Conservation (phyloP, 2,888 invertebrate genomes). For the Cinara cedri region DNA sequence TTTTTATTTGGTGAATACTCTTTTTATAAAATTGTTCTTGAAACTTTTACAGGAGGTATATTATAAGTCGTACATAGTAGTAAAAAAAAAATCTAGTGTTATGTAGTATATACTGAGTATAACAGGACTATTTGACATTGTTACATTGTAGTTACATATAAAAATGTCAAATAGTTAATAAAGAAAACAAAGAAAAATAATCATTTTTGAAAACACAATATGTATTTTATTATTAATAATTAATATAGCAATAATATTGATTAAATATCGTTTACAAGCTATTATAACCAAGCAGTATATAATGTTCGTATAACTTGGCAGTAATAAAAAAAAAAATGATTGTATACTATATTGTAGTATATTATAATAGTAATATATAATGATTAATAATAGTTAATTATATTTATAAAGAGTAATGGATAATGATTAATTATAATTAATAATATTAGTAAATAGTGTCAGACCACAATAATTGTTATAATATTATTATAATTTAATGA, state of each 20-base stretch:
- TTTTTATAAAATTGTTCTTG: too few species aligned
- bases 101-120: too few species aligned
- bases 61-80: too few species aligned
- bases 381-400: conserved; percentile 15
- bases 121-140: too few species aligned
- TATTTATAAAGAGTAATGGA: conserved; percentile 31
- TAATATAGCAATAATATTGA: conserved; percentile 26
- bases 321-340: conserved; percentile 5
- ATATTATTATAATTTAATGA: conserved; percentile 37
- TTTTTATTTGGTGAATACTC: too few species aligned
- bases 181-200: not conserved
- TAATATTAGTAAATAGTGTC: conserved; percentile 40
- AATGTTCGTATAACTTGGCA: not conserved
- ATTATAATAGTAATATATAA: not conserved
- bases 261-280: conserved; percentile 42
- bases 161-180: too few species aligned
- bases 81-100: too few species aligned
- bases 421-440: conserved; percentile 6
- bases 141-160: too few species aligned
- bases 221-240: conserved; percentile 10
- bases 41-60: too few species aligned
- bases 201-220: conserved; percentile 19
- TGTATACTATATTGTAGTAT: conserved; percentile 13
- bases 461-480: conserved; percentile 41
- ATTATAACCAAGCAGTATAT: conserved; percentile 13